Percentiles rank a stretch among this genome's conserved stretches.
Evolutionary conservation across 2,888 invertebrate species (phyloP).

Genomic region (Hypselothyrea guttata): DNA sequence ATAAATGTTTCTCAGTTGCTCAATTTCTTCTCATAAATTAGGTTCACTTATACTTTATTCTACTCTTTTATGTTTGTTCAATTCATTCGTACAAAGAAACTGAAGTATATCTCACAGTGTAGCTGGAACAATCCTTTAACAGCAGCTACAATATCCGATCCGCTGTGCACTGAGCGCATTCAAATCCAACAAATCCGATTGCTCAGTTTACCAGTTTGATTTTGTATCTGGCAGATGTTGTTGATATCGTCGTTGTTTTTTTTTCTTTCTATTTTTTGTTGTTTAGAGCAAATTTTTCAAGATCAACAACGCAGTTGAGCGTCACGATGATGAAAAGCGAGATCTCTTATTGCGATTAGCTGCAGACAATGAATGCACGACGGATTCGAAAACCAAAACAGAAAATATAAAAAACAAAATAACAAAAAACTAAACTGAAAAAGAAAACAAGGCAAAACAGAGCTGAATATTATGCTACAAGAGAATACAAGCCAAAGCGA

Average conservation of each 20-base stretch:
- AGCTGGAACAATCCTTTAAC: constrained; percentile 22
- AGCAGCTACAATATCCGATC: constrained; percentile 52
- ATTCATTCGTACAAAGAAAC: background rate
- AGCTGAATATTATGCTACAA: constrained; percentile 39
- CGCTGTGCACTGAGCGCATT: constrained; percentile 42
- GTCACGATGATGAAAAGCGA: constrained; percentile 77
- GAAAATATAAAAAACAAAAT: constrained; percentile 14
- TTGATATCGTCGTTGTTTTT: constrained; percentile 13
- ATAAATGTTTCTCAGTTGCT: too few species aligned
- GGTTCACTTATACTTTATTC: too few species aligned
- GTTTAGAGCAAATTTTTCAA: constrained; percentile 70
- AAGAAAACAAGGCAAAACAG: constrained; percentile 27
- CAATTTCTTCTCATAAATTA: too few species aligned
- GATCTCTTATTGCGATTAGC: constrained; percentile 70
- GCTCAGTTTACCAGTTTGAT: constrained; percentile 56
- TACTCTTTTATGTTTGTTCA: too few species aligned
- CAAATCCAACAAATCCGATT: constrained; percentile 41
- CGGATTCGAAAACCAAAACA: constrained; percentile 54
- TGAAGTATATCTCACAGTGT: constrained; percentile 35
- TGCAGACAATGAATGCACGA: constrained; percentile 74
- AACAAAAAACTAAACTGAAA: constrained; percentile 34
- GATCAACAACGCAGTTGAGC: constrained; percentile 73
- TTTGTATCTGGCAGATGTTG: constrained; percentile 35
- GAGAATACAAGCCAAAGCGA: constrained; percentile 47
- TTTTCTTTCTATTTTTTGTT: constrained; percentile 20